phyloP scores from a whole-genome alignment of 2,113 vertebrate species.

The Thomomys bottae region DNA sequence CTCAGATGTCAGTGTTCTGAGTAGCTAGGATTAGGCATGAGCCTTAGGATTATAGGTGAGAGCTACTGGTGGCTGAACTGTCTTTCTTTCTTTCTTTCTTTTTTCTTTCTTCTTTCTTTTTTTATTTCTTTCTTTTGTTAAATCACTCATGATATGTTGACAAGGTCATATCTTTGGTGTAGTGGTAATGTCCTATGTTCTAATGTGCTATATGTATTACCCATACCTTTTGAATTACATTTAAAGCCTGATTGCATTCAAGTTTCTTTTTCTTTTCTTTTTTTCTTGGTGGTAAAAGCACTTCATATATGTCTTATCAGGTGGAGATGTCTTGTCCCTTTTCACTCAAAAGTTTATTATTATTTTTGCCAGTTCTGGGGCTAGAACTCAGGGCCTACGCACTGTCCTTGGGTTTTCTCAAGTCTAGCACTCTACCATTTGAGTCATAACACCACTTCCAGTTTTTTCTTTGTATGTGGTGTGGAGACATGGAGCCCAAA shows the following conservation, averaged over 20 bases:
- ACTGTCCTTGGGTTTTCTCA: no score
- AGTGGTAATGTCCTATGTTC: neutral
- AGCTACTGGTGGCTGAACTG: no score
- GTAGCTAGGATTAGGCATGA: no score
- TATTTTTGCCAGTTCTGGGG: no score
- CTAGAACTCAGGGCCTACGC: no score
- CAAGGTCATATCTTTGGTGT: neutral
- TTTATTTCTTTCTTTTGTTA: neutral
- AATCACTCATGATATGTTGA: slow-evolving; percentile 31
- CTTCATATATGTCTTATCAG: neutral
- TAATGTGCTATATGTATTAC: slow-evolving; percentile 1
- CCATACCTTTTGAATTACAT: neutral
- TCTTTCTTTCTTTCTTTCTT: neutral
- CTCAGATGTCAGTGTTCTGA: no score
- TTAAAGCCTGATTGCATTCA: slow-evolving; percentile 38
- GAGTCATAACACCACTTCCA: no score
- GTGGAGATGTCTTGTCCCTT: neutral
- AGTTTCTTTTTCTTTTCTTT: slow-evolving; percentile 10
- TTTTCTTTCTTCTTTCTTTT: neutral
- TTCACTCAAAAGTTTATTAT: neutral
- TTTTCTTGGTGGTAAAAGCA: neutral
- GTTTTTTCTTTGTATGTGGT: no score
- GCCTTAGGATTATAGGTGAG: no score
- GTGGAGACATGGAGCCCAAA: no score
- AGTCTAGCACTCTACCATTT: no score